phyloP scores from a whole-genome alignment of 1,140 invertebrate genomes.

The Sinella curviseta region DNA sequence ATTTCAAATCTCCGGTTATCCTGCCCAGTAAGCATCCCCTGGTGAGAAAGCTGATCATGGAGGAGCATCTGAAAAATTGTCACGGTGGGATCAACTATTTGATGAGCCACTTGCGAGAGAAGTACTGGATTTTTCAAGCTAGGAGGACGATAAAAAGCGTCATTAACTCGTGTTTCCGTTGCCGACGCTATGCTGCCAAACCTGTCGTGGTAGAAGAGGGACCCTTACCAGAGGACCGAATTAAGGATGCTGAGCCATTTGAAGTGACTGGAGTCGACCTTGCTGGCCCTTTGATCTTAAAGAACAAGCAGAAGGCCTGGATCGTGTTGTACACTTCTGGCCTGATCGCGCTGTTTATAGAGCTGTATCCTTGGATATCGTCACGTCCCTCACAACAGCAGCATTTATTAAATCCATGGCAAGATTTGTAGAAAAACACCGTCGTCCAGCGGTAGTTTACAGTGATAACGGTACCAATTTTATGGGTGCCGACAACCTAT shows the following conservation, averaged over 20 bases:
- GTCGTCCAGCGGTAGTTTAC: not conserved
- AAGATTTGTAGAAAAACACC: not conserved
- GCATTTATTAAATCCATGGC: not conserved
- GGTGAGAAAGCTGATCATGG: not conserved
- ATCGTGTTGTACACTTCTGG: slow-evolving; percentile 2
- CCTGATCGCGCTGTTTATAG: not conserved
- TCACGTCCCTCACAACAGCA: not conserved
- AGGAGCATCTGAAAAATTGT: not conserved
- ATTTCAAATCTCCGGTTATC: not conserved
- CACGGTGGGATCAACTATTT: not conserved
- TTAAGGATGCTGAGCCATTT: not conserved
- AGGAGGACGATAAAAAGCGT: not conserved
- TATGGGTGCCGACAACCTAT: too few species aligned
- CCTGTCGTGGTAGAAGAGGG: not conserved
- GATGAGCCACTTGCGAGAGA: not conserved
- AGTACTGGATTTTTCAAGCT: not conserved
- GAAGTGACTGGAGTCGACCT: not conserved
- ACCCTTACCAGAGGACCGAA: not conserved
- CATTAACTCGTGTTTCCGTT: not conserved
- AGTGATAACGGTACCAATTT: too few species aligned
- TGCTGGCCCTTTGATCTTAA: not conserved
- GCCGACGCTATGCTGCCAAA: not conserved
- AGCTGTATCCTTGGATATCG: not conserved
- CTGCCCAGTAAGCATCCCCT: not conserved
- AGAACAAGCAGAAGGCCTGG: not conserved